phyloP scores from a whole-genome alignment of 2,113 vertebrate species.

The Eudyptes chrysolophus region DNA sequence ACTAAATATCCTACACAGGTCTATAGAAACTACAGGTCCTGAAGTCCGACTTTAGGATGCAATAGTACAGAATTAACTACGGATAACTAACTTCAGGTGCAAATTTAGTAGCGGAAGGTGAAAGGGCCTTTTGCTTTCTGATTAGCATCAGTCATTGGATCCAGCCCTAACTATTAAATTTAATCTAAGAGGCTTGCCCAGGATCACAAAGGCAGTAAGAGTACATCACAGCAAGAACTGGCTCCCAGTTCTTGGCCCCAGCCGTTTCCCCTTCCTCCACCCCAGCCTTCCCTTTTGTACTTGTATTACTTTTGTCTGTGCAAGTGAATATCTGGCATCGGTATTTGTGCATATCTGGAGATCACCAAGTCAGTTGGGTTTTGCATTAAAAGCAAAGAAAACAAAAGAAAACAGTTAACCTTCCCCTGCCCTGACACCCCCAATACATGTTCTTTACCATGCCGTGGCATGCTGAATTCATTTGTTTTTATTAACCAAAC shows the following conservation, averaged over 20 bases:
- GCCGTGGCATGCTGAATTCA: background rate
- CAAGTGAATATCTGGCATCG: conserved; percentile 1
- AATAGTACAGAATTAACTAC: conserved; percentile 2
- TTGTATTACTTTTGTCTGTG: conserved; percentile 28
- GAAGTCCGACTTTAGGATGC: background rate
- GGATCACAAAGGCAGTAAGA: conserved; percentile 10
- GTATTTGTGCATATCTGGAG: conserved; percentile 4
- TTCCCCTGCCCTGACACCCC: background rate
- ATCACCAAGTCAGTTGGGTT: conserved; percentile 29
- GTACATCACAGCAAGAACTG: background rate
- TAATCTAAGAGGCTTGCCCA: background rate
- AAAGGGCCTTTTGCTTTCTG: conserved; percentile 32
- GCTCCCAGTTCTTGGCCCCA: background rate
- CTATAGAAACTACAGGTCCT: background rate
- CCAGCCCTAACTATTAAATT: conserved; percentile 5
- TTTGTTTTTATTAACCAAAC: conserved; percentile 38
- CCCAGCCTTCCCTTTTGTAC: background rate
- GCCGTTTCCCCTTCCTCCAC: conserved; percentile 48
- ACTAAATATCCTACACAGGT: background rate
- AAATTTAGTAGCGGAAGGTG: conserved; percentile 43
- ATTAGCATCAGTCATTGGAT: conserved; percentile 19
- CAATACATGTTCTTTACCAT: background rate
- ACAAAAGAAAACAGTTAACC: conserved; percentile 23
- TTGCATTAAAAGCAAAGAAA: conserved; percentile 31
- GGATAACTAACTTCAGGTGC: background rate